Evolutionary conservation across 2,113 vertebrate genomes (phyloP).

Genomic region (Brachypteracias leptosomus): DNA sequence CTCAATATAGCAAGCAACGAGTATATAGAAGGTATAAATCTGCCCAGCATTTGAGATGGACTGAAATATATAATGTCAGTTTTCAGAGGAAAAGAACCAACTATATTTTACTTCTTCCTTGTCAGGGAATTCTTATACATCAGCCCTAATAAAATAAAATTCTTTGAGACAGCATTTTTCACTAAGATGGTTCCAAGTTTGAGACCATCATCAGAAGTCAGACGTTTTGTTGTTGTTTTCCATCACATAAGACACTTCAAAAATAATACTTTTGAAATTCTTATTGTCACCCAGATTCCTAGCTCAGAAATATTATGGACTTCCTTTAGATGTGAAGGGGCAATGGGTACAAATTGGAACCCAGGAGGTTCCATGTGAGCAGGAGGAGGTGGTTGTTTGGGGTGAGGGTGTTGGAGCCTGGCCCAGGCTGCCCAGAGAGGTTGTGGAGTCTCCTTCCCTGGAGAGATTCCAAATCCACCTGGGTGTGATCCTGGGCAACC

Average conservation of each 20-base stretch:
- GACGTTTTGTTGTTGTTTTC: background rate
- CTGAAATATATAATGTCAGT: background rate
- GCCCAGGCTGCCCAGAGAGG: too few species aligned
- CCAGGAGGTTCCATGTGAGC: too few species aligned
- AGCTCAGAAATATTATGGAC: background rate
- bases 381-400: too few species aligned
- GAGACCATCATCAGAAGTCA: background rate
- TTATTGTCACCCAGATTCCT: background rate
- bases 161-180: background rate
- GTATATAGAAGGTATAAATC: background rate
- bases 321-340: background rate
- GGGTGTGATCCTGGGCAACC: too few species aligned
- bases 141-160: background rate
- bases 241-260: background rate
- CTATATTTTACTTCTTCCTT: background rate
- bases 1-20: background rate
- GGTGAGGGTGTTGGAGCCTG: too few species aligned
- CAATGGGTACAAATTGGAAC: too few species aligned
- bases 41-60: background rate
- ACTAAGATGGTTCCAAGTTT: background rate
- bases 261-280: background rate
- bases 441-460: too few species aligned
- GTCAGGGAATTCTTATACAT: background rate
- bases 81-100: background rate
- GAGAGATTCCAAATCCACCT: background rate